Evolutionary conservation across 2,888 invertebrate species (phyloP).

Genomic region (Tortrix viridana): DNA sequence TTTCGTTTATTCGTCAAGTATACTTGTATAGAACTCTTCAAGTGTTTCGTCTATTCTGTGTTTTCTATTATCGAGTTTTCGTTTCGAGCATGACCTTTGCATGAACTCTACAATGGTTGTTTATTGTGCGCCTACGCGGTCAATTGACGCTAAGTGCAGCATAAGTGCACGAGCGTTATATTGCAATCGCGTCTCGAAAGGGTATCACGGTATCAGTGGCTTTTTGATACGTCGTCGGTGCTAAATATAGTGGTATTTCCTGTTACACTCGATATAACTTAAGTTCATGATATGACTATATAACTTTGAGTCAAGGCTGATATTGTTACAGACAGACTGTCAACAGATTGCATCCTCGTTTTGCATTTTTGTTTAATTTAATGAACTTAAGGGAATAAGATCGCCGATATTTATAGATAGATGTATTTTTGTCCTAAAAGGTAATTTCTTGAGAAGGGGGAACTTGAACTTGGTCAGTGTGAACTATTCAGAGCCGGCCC

Average conservation of each 20-base stretch:
- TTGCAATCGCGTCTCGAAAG: constrained; percentile 9
- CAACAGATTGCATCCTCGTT: no score
- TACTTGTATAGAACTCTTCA: no score
- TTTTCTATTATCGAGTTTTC: neutral
- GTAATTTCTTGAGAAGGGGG: no score
- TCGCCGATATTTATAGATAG: no score
- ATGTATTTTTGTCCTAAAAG: no score
- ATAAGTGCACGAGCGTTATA: constrained; percentile 25
- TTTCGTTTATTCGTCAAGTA: no score
- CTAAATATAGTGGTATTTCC: constrained; percentile 17
- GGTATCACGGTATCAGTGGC: constrained; percentile 6
- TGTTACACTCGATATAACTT: constrained; percentile 2
- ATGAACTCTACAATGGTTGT: constrained; percentile 27
- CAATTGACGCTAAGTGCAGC: constrained; percentile 27
- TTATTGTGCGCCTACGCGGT: constrained; percentile 25
- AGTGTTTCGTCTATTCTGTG: no score
- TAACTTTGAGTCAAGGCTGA: neutral
- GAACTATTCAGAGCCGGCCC: no score
- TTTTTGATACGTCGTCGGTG: neutral
- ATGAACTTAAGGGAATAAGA: no score
- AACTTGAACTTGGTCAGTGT: no score
- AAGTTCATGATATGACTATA: neutral
- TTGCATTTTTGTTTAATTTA: no score
- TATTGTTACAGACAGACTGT: neutral
- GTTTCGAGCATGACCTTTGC: constrained; percentile 11